These are phyloP conservation scores for Neoniphon sammara DNA, from an alignment of 2,797 vertebrate species.

Conservation along the genomic window DNA sequence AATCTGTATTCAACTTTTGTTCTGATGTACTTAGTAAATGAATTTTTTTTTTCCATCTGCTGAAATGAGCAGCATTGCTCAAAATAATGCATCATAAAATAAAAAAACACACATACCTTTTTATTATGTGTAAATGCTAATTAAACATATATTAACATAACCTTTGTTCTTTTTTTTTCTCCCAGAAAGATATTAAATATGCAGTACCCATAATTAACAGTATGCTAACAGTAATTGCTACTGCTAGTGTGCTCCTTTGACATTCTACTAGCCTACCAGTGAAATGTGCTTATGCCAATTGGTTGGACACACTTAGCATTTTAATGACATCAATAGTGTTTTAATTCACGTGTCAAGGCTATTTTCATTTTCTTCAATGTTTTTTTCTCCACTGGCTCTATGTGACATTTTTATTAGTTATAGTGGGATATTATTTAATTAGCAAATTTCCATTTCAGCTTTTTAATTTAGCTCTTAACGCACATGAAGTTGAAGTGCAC, in stretches of 20 bases:
- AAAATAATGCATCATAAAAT: conserved; percentile 46
- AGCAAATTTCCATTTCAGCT: conserved; percentile 73
- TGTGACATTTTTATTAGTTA: conserved; percentile 80
- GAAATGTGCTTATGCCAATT: conserved; percentile 83
- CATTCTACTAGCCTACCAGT: conserved; percentile 70
- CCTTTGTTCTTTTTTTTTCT: conserved; percentile 75
- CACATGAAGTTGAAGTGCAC: conserved; percentile 66
- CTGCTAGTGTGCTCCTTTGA: conserved; percentile 74
- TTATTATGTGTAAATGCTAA: conserved; percentile 63
- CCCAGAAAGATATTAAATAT: conserved; percentile 74
- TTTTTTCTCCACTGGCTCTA: conserved; percentile 65
- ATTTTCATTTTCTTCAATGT: conserved; percentile 74
- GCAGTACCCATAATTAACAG: conserved; percentile 76
- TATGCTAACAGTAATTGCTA: conserved; percentile 80
- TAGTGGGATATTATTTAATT: conserved; percentile 77
- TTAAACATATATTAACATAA: conserved; percentile 77
- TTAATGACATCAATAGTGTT: conserved; percentile 82
- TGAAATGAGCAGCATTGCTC: conserved; percentile 50
- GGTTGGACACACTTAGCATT: conserved; percentile 82
- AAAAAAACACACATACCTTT: conserved; percentile 48
- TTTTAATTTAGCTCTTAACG: conserved; percentile 75
- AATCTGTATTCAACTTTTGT: conserved; percentile 61
- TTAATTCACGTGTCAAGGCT: conserved; percentile 81
- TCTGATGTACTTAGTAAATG: conserved; percentile 47
- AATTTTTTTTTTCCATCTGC: conserved; percentile 46